Evolutionary conservation across 2,113 vertebrate species (phyloP), one percentile per base, ranked within the genome.

Genomic region (Zingel zingel): DNA sequence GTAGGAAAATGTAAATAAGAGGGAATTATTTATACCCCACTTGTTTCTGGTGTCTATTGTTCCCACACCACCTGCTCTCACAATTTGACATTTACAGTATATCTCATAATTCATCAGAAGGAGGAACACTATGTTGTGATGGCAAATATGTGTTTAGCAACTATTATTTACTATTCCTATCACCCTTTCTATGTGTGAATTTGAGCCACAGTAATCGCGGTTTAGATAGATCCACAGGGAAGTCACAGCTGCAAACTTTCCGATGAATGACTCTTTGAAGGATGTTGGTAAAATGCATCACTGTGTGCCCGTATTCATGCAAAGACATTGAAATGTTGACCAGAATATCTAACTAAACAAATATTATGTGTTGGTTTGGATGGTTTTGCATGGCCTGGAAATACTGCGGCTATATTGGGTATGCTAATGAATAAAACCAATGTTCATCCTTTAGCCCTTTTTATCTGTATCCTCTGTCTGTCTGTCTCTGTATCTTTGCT

Each of bases 341-440:
- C 43, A 65, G 27, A 3, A 64, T 45, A 67, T 74, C 76, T 81
- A 18, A 66, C 25, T 83, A 86, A 56, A 25, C 78, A 86, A 85
- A 90, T 82, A 12, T 19, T 58, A 53, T 78, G 48, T 63, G 0
- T 23, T 68, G 61, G 65, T 86, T 61, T 58, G 48, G 47, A 47
- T 74, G 18, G 53, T 18, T 86, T 88, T 85, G 81, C 81, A 84
- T 86, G 47, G 1, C 30, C 6, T 80, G 81, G 62, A 56, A 58
- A 43, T 9, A 2, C 62, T 18, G 59, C 43, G 69, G 65, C 18
- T 15, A 1, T 8, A 13, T 48, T 21, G 70, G 68, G 50, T 9
- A 47, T 48, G 33, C 59, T 54, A 45, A 61, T 78, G 27, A 21
- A 23, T 27, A 39, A 36, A 57, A 65, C 36, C 65, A 68, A 16